Percentiles rank a stretch among this genome's conserved stretches.
Evolutionary conservation across 2,113 vertebrate genomes (phyloP).

Genomic region (Corythornis cristatus): DNA sequence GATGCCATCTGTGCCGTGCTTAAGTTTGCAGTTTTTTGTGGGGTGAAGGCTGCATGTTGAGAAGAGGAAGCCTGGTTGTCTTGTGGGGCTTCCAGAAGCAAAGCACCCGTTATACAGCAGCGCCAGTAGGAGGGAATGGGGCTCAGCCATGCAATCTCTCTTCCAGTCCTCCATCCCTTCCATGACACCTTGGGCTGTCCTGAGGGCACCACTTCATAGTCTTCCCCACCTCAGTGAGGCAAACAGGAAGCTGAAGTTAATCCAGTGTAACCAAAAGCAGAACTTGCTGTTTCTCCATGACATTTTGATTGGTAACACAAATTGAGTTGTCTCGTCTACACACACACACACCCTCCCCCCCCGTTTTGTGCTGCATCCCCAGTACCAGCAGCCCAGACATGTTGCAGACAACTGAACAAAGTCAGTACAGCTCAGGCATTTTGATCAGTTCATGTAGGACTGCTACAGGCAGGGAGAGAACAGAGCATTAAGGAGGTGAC

Average conservation of each 20-base stretch:
- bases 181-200: neutral
- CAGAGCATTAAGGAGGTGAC: neutral
- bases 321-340: neutral
- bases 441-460: neutral
- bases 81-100: neutral
- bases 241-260: neutral
- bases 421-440: neutral
- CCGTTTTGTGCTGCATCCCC: rapidly evolving
- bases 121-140: neutral
- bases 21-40: neutral
- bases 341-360: too few species aligned
- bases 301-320: neutral
- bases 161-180: neutral
- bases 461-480: neutral
- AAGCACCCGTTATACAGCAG: rapidly evolving
- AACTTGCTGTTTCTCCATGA: neutral
- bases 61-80: neutral
- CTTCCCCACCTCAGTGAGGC: neutral
- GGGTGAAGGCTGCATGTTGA: neutral
- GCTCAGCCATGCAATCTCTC: neutral
- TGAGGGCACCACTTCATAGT: neutral
- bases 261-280: neutral
- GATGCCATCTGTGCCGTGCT: rapidly evolving
- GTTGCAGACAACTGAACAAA: neutral
- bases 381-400: neutral